These are phyloP conservation scores for Cerceris rybyensis DNA, from an alignment of 2,888 invertebrate species.

Conservation along the genomic window DNA sequence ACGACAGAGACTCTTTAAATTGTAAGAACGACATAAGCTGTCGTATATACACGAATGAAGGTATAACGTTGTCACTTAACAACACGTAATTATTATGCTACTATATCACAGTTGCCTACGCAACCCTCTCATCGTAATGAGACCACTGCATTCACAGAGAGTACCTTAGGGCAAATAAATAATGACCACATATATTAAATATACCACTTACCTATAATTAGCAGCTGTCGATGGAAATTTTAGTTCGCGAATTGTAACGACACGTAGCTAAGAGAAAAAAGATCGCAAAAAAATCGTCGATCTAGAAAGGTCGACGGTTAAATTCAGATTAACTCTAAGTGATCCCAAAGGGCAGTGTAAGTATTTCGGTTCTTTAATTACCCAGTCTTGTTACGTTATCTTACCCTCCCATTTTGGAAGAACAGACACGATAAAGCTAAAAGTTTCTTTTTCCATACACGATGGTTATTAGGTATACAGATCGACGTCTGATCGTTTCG, in stretches of 20 bases:
- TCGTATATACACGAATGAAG: constrained; percentile 57
- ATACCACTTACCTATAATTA: constrained; percentile 54
- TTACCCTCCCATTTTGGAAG: constrained; percentile 17
- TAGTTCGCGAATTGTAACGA: constrained; percentile 5
- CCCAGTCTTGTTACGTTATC: constrained; percentile 46
- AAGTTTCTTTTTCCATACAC: constrained; percentile 4
- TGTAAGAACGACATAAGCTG: constrained; percentile 23
- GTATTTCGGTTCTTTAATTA: constrained; percentile 42
- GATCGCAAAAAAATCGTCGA: constrained; percentile 7
- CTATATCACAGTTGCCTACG: constrained; percentile 78
- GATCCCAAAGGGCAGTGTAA: constrained; percentile 56
- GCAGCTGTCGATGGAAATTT: constrained; percentile 43
- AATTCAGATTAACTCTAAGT: constrained; percentile 30
- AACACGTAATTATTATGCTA: constrained; percentile 72
- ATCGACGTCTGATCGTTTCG: constrained; percentile 12
- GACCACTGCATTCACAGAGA: constrained; percentile 48
- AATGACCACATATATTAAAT: constrained; percentile 64
- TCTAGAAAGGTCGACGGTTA: constrained; percentile 7
- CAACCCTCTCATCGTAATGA: constrained; percentile 65
- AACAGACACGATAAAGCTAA: constrained; percentile 35
- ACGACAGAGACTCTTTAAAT: constrained; percentile 13
- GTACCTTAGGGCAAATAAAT: constrained; percentile 61
- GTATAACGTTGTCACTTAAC: constrained; percentile 56
- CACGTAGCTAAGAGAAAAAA: constrained; percentile 23
- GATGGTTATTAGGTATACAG: constrained; percentile 18